These are phyloP conservation scores for Odocoileus virginianus DNA, from an alignment of 2,113 vertebrate species.

Conservation along the genomic window DNA sequence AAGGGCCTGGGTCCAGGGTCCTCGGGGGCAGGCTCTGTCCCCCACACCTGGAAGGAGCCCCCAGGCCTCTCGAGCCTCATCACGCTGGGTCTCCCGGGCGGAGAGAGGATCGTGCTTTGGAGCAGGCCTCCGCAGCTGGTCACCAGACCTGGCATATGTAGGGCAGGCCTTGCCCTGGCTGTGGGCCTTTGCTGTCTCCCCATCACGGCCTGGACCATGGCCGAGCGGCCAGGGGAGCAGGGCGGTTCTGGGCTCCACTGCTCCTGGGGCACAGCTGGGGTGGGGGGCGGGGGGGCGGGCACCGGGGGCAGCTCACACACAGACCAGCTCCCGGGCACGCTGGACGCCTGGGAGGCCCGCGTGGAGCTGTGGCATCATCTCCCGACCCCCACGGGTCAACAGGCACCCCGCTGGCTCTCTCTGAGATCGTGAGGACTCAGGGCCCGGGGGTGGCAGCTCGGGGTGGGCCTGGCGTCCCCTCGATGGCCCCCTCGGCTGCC, in stretches of 20 bases:
- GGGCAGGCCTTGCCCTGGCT: background rate
- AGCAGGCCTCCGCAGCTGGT: background rate
- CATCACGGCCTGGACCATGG: accelerated
- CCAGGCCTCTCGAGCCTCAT: background rate
- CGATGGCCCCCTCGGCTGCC: accelerated
- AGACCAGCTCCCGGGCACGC: background rate
- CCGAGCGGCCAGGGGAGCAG: accelerated
- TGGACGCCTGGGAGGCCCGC: accelerated
- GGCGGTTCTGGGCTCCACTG: accelerated
- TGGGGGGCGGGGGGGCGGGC: accelerated
- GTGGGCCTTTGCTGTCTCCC: accelerated
- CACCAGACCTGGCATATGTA: background rate
- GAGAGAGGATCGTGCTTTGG: background rate
- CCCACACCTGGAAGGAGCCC: background rate
- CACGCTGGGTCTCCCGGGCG: background rate
- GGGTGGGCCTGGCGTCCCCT: accelerated
- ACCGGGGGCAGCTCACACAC: accelerated
- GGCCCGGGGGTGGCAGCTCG: accelerated
- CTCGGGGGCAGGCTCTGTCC: background rate
- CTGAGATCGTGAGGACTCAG: accelerated
- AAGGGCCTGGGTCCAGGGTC: background rate
- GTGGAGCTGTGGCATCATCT: accelerated
- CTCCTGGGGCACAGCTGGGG: accelerated
- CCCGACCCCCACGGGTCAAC: accelerated
- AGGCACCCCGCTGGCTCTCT: accelerated